Conservation (phyloP, 2,113 vertebrate genomes). For the Antechinus flavipes region DNA sequence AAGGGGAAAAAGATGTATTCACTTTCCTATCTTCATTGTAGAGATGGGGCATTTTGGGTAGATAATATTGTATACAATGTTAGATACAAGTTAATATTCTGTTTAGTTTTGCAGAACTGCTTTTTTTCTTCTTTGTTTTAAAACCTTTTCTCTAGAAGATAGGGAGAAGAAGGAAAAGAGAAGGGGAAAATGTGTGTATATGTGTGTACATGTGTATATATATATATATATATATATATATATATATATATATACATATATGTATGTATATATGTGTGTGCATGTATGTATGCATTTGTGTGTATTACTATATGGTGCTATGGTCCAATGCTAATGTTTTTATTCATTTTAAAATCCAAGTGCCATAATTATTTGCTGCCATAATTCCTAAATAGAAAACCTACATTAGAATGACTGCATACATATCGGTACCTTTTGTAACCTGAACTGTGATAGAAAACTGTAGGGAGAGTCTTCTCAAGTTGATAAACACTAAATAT, state of each 20-base stretch:
- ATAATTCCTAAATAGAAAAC: slow-evolving; percentile 65
- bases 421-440: slow-evolving; percentile 70
- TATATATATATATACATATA: not conserved
- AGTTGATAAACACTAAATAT: slow-evolving; percentile 61
- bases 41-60: too few species aligned
- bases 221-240: not conserved
- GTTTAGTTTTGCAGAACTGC: too few species aligned
- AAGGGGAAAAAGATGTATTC: slow-evolving; percentile 40
- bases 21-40: not conserved
- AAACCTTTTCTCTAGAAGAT: too few species aligned
- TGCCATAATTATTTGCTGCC: not conserved
- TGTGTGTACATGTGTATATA: not conserved
- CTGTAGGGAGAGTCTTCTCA: slow-evolving; percentile 44
- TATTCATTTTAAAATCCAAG: not conserved
- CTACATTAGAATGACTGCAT: slow-evolving; percentile 67
- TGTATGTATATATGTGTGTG: too few species aligned
- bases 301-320: not conserved
- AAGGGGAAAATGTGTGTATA: not conserved
- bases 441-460: slow-evolving; percentile 62
- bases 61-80: too few species aligned
- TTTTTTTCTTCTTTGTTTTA: too few species aligned
- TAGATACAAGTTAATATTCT: too few species aligned
- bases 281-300: not conserved
- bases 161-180: too few species aligned
- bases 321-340: not conserved